Conservation (phyloP, 2,888 invertebrate species). For the Andrena bicolor region DNA sequence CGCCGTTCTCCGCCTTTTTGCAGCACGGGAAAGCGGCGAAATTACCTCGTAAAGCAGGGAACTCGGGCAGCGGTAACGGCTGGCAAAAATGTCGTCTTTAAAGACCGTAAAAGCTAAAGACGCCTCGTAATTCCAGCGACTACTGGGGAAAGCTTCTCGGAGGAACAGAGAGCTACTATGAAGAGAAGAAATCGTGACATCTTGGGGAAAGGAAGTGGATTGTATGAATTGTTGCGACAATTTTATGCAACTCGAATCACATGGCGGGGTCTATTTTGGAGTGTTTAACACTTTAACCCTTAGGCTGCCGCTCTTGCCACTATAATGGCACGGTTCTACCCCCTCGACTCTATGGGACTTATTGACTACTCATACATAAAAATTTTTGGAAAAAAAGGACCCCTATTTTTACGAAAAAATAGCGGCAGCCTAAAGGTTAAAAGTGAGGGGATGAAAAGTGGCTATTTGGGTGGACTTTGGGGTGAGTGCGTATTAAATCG, state of each 20-base stretch:
- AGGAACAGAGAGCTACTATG: neutral
- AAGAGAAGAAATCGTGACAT: neutral
- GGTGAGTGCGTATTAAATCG: no score
- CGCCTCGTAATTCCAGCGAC: constrained; percentile 53
- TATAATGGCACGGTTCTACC: no score
- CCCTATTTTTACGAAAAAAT: no score
- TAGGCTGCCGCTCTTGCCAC: no score
- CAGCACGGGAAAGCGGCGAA: constrained; percentile 20
- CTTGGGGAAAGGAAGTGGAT: neutral
- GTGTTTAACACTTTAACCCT: no score
- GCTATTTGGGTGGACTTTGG: no score
- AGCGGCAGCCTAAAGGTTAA: no score
- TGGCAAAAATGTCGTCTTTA: constrained; percentile 59
- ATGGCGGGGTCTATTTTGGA: no score
- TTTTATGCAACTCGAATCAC: neutral
- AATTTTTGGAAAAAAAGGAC: no score
- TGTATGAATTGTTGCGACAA: neutral
- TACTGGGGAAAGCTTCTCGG: neutral
- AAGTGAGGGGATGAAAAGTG: no score
- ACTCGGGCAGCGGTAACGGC: constrained; percentile 24
- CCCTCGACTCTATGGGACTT: no score
- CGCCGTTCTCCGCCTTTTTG: neutral
- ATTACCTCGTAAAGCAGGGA: constrained; percentile 55
- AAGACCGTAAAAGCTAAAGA: constrained; percentile 55
- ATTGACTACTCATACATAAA: no score